phyloP scores from a whole-genome alignment of 2,797 vertebrate species.

The Salmo trutta region DNA sequence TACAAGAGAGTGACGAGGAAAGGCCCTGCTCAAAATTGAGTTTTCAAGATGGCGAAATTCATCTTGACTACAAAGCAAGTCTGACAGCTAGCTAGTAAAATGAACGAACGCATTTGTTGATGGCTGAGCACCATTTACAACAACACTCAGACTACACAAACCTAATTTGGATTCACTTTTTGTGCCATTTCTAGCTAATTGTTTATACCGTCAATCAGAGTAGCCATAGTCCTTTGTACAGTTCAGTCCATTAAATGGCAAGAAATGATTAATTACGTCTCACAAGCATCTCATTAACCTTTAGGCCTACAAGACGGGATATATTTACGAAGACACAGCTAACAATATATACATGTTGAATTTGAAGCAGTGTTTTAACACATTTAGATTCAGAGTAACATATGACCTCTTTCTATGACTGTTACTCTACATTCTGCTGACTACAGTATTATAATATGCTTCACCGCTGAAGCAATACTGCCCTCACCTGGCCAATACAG shows the following conservation, averaged over 20 bases:
- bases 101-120: too few relatives aligned
- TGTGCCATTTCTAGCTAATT: not conserved
- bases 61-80: not conserved
- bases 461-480: constrained; percentile 56
- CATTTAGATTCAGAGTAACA: not conserved
- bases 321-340: constrained; percentile 7
- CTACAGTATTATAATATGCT: not conserved
- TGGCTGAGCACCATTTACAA: not conserved
- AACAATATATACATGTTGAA: not conserved
- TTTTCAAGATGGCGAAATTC: not conserved
- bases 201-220: not conserved
- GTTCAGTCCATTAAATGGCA: constrained; percentile 28
- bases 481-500: constrained; percentile 48
- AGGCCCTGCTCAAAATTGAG: not conserved
- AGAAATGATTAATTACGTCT: constrained; percentile 31
- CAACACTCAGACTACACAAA: not conserved
- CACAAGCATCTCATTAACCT: constrained; percentile 24
- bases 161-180: not conserved
- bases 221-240: not conserved
- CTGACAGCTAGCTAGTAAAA: not conserved
- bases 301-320: constrained; percentile 25
- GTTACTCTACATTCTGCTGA: not conserved
- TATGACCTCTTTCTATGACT: not conserved
- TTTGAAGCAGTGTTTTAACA: not conserved
- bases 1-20: not conserved